These are phyloP conservation scores for Saturnia pavonia DNA, from an alignment of 2,888 invertebrate species.

Conservation along the genomic window DNA sequence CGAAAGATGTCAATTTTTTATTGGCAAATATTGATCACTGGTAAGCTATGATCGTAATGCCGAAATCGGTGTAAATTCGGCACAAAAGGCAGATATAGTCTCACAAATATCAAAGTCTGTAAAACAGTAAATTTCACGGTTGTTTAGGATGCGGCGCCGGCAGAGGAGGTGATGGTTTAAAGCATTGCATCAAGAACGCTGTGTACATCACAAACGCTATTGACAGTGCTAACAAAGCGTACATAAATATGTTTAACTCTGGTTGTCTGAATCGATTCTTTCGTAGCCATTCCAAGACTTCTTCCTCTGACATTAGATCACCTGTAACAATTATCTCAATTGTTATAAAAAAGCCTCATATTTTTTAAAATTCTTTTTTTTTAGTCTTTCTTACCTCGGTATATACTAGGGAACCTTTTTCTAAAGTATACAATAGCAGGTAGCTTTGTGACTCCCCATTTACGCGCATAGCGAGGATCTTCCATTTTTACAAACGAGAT, in stretches of 20 bases:
- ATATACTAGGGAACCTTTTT: slow-evolving; percentile 95
- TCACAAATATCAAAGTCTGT: slow-evolving; percentile 41
- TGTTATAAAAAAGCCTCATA: neutral
- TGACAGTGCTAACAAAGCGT: slow-evolving; percentile 92
- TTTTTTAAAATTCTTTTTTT: neutral
- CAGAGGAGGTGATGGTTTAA: slow-evolving; percentile 87
- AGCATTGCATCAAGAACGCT: slow-evolving; percentile 94
- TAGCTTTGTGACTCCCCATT: slow-evolving; percentile 95
- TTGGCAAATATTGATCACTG: slow-evolving; percentile 1
- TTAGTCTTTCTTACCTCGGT: slow-evolving; percentile 84
- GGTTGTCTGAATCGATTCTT: slow-evolving; percentile 96
- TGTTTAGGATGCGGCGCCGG: slow-evolving; percentile 85
- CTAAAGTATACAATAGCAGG: slow-evolving; percentile 96
- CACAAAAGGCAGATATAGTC: slow-evolving; percentile 43
- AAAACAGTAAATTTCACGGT: slow-evolving; percentile 70
- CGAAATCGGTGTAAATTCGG: slow-evolving; percentile 31
- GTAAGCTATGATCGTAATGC: slow-evolving; percentile 35
- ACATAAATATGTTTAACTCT: slow-evolving; percentile 96
- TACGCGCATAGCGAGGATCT: slow-evolving; percentile 93
- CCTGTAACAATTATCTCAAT: slow-evolving; percentile 76
- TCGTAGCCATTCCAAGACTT: slow-evolving; percentile 95
- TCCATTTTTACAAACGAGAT: slow-evolving; percentile 97
- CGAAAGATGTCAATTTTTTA: neutral
- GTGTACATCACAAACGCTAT: slow-evolving; percentile 94
- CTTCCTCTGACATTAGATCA: slow-evolving; percentile 90